These are phyloP conservation scores for Cordilura impudica DNA, from an alignment of 2,888 invertebrate genomes.

Conservation along the genomic window DNA sequence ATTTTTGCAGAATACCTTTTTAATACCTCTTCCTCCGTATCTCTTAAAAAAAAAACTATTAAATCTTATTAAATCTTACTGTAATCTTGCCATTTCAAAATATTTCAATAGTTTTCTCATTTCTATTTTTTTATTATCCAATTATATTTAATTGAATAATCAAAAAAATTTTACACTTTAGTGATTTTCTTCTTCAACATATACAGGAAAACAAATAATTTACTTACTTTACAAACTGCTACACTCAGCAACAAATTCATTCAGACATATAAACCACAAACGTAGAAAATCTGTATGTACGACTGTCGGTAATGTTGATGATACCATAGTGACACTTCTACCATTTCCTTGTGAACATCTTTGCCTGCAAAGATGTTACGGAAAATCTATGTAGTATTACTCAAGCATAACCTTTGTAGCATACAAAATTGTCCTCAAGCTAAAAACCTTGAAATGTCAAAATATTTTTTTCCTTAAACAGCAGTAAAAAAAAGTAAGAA, in stretches of 20 bases:
- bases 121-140: slow-evolving; percentile 28
- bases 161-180: slow-evolving; percentile 13
- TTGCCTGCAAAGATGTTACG: background rate
- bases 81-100: background rate
- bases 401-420: slow-evolving; percentile 7
- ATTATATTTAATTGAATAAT: slow-evolving; percentile 55
- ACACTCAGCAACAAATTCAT: slow-evolving; percentile 24
- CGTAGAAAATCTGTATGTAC: background rate
- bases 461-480: too few species aligned
- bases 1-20: too few species aligned
- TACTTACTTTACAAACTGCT: background rate
- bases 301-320: background rate
- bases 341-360: background rate
- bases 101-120: background rate
- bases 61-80: background rate
- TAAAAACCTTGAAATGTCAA: slow-evolving; percentile 45
- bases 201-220: background rate
- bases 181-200: background rate
- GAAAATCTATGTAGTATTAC: slow-evolving; percentile 8
- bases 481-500: background rate
- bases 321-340: slow-evolving; percentile 10
- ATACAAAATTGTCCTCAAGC: background rate
- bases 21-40: too few species aligned
- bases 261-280: slow-evolving; percentile 28
- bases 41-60: too few species aligned